Evolutionary conservation across 1,140 invertebrate genomes (phyloP).

Genomic region (Leptinotarsa undecemlineata): DNA sequence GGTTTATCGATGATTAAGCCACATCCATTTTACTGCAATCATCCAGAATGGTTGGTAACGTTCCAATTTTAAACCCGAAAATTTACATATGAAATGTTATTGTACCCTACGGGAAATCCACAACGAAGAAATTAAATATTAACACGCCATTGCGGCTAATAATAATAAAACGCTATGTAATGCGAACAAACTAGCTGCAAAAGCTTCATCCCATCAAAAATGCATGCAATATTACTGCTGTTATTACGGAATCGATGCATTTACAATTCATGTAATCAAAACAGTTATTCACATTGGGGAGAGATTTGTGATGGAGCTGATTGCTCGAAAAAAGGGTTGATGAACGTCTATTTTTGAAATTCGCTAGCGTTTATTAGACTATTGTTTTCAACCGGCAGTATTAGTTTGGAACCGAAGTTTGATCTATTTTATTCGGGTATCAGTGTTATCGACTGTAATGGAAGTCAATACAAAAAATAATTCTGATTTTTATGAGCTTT

Average conservation of each 20-base stretch:
- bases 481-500: too few relatives aligned
- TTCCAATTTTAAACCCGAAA: constrained; percentile 34
- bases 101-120: constrained; percentile 37
- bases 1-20: neutral
- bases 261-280: neutral
- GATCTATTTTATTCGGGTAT: too few relatives aligned
- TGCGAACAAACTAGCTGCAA: constrained; percentile 5
- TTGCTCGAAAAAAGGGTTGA: too few relatives aligned
- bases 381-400: too few relatives aligned
- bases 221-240: neutral
- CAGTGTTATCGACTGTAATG: too few relatives aligned
- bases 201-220: neutral
- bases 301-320: too few relatives aligned
- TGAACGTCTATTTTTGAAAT: too few relatives aligned
- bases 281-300: too few relatives aligned
- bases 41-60: neutral
- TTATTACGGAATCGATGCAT: neutral
- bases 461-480: too few relatives aligned
- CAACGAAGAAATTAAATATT: constrained; percentile 41
- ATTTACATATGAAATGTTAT: constrained; percentile 40
- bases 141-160: constrained; percentile 43
- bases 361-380: too few relatives aligned
- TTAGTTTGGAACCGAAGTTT: too few relatives aligned
- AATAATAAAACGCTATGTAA: constrained; percentile 27
- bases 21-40: neutral